These are phyloP conservation scores for Pelecanus crispus DNA, from an alignment of 2,113 vertebrate genomes.

Conservation along the genomic window DNA sequence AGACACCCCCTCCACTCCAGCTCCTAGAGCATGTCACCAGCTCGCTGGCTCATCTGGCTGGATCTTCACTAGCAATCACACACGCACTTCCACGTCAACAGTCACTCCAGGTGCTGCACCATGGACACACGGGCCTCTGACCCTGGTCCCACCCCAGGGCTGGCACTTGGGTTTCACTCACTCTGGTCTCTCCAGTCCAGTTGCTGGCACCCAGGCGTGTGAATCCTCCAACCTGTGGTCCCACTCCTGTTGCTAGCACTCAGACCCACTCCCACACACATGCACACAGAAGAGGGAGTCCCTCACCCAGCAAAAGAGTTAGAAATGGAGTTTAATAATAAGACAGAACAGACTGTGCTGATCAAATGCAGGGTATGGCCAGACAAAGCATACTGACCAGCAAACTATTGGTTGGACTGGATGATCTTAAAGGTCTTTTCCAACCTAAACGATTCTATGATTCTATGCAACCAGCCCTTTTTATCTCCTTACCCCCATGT, in stretches of 20 bases:
- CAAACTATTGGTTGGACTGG: no score
- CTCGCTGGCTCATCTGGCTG: accelerated
- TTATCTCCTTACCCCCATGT: background rate
- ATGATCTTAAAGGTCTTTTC: no score
- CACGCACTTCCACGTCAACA: background rate
- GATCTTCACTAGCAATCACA: background rate
- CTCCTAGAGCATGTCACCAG: background rate
- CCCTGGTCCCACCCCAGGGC: no score
- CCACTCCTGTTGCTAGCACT: background rate
- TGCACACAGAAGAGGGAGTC: background rate
- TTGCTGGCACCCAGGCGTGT: background rate
- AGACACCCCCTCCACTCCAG: background rate
- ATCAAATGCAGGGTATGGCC: background rate
- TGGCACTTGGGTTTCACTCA: background rate
- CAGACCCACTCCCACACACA: background rate
- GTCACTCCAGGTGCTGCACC: background rate
- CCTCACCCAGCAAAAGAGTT: no score
- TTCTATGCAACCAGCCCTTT: background rate
- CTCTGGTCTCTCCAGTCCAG: background rate
- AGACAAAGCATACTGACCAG: background rate
- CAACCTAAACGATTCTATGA: no score
- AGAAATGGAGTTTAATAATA: background rate
- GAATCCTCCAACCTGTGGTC: background rate
- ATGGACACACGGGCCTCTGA: background rate
- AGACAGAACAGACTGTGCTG: background rate